Base-by-base conservation (phyloP, 2,797 vertebrate species). In the Crocodylus rhombifer region DNA sequence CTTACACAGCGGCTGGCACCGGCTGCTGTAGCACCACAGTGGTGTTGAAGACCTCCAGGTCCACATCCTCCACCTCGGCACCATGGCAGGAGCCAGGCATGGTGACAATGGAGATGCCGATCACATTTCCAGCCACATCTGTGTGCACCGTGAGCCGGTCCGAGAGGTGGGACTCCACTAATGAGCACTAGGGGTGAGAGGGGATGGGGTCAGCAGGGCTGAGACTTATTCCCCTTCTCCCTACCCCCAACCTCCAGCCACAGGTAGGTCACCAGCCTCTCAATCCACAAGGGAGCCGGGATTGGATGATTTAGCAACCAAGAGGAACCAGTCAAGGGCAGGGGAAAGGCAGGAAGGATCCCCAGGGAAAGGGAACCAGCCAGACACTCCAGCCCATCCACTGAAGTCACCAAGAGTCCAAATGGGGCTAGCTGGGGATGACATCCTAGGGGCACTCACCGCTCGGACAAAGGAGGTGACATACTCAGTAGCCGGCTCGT, bases 401-500 rank as follows among this genome's bases (percentile, higher is more conserved):
- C 42, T 42, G 58, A 55, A 69, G 10, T 11, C 42, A 67, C 14
- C 9, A 13, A 12, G 0, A 0, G 2, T 13, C 3, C 4, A 28
- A 56, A 15, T 5, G 17, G 30, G 11, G 3, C 14, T 74, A 60
- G 56, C 23, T 9, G 0, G 3, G 33, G 18, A 11, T 20, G 30
- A 1, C 1, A 71, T 26, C 84, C 86, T 15, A 2, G 0, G 42
- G 26, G 12, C 75, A 98, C 99, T 90, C 97, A 99, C 99, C 2
- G 99, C 99, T 88, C 98, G 98, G 91, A 99, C 98, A 21, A 99
- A 99, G 3, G 99, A 98, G 4, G 98, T 98, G 78, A 99, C 98
- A 4, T 98, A 97, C 0, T 98, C 98, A n/a, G 95, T 62, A 83
- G 96, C 98, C 3, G 95, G 83, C 33, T 98, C 98, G 1, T 98